Base-by-base conservation (phyloP, 2,797 vertebrate genomes). In the Myotis vivesi region DNA sequence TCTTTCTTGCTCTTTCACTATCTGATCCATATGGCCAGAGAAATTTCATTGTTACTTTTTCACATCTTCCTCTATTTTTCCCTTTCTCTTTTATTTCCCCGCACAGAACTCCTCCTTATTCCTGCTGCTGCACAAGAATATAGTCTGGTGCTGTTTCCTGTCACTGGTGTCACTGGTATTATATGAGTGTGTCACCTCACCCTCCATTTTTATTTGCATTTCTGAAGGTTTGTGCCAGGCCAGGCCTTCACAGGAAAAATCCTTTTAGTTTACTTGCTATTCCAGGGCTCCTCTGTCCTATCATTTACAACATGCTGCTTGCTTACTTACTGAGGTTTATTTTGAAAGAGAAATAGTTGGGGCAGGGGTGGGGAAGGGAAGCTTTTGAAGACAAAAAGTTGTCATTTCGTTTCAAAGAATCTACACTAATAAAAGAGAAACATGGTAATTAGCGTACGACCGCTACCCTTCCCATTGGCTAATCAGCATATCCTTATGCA, bases 331-430 rank as follows among this genome's bases (percentile, higher is more conserved):
- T 79, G 38, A 94, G 51, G 87, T 89, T 93, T 91, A 87, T 94
- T 97, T 96, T 86, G 57, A 53, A 97, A 95, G 81, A 96, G 84
- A 90, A 93, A 88, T 66, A 73, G 38, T 79, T 77, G 64, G 55
- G 33, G 13, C 57, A 46, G 53, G 36, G 41, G 36, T 75, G 64
- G 36, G 36, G 28, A 92, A 79, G 69, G 62, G n/a, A 96, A 80
- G 77, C 55, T 92, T 96, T 69, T 51, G 88, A 93, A 92, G 87
- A 95, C 38, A 75, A 87, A 85, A 46, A 72, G 46, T 51, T 55
- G 19, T 75, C 80, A 89, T 96, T 95, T 68, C 41, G 28, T 91
- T 95, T 95, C 72, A 91, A 76, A 75, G 62, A 94, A 57, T 89
- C n/a, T n/a, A n/a, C n/a, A n/a, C n/a, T n/a, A n/a, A n/a, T n/a